Evolutionary conservation across 2,888 invertebrate species (phyloP).

Genomic region (Sesamia inferens): DNA sequence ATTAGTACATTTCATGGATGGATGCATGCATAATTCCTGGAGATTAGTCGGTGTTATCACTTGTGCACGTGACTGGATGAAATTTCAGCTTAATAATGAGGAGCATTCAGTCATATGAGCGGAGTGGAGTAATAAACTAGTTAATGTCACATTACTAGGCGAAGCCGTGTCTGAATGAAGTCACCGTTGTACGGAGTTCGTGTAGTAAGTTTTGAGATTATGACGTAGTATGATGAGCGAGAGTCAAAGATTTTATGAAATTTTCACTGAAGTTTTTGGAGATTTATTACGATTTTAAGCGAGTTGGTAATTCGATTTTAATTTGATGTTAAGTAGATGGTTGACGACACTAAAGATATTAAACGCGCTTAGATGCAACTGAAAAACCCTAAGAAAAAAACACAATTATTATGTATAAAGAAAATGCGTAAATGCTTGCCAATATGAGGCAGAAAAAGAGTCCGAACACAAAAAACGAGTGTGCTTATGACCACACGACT

Average conservation of each 20-base stretch:
- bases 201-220: slow-evolving; percentile 39
- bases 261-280: not conserved
- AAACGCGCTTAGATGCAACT: no score
- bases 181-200: slow-evolving; percentile 42
- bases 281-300: not conserved
- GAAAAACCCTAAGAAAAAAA: no score
- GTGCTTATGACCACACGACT: no score
- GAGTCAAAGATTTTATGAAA: slow-evolving; percentile 25
- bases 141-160: slow-evolving; percentile 52
- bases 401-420: no score
- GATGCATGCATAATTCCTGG: slow-evolving; percentile 37
- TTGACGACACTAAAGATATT: no score
- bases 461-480: no score
- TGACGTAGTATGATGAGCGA: slow-evolving; percentile 25
- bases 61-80: slow-evolving; percentile 51
- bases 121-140: slow-evolving; percentile 54
- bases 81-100: slow-evolving; percentile 63
- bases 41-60: slow-evolving; percentile 56
- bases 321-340: not conserved
- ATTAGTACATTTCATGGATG: slow-evolving; percentile 36
- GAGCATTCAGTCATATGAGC: slow-evolving; percentile 54
- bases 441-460: no score
- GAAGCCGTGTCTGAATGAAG: slow-evolving; percentile 44
- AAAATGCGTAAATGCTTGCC: no score
- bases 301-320: not conserved